Evolutionary conservation across 2,113 vertebrate species (phyloP).

Genomic region (Phrynocephalus versicolor): DNA sequence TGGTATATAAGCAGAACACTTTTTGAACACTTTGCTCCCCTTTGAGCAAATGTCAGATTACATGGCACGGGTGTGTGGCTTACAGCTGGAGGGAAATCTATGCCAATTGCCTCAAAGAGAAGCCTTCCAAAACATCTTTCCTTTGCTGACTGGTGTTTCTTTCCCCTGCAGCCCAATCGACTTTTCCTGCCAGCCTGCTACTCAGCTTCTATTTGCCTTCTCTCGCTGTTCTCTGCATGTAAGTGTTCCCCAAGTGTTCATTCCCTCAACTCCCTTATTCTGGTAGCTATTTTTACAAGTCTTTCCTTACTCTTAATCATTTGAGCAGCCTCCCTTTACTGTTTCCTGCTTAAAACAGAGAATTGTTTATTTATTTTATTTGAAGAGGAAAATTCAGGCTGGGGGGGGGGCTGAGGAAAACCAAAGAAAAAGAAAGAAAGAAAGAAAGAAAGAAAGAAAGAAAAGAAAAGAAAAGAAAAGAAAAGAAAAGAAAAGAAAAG

Average conservation of each 20-base stretch:
- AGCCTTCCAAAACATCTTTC: not conserved
- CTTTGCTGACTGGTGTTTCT: constrained; percentile 16
- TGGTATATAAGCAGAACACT: too few species aligned
- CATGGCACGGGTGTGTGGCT: constrained; percentile 26
- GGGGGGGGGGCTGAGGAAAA: too few species aligned
- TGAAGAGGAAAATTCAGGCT: too few species aligned
- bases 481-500: not conserved
- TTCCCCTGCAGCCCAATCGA: constrained; percentile 31
- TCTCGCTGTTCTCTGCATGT: constrained; percentile 20
- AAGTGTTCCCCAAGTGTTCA: constrained; percentile 55
- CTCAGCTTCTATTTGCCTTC: constrained; percentile 48
- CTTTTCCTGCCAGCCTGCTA: constrained; percentile 33
- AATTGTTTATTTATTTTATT: too few species aligned
- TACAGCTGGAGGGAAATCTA: constrained; percentile 47
- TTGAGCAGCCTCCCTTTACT: constrained; percentile 26
- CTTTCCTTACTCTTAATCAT: constrained; percentile 59
- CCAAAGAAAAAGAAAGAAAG: not conserved
- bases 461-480: not conserved
- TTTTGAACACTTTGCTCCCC: too few species aligned
- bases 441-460: too few species aligned
- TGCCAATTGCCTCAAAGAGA: constrained; percentile 35
- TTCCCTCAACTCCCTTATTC: constrained; percentile 58
- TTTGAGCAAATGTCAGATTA: not conserved
- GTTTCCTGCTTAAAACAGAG: constrained; percentile 19
- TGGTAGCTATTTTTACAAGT: constrained; percentile 57